A percentile compares a stretch with the other conserved stretches of the same genome.
Conservation (phyloP, 2,888 invertebrate species). For the Antheraea yamamai region DNA sequence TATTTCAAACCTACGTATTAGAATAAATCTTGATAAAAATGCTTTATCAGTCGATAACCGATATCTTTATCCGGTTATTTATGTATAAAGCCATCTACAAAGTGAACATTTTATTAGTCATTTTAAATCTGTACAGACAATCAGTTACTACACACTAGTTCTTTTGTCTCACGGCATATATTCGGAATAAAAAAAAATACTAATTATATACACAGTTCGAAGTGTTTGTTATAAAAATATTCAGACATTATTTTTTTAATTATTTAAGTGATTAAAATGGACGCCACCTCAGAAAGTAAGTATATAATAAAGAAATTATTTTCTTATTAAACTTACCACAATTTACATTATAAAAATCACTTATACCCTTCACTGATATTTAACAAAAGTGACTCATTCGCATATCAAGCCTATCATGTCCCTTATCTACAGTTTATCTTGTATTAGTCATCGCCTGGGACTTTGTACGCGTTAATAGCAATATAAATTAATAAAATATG, state of each 20-base stretch:
- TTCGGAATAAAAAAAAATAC: neutral
- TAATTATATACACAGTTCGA: neutral
- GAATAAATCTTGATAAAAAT: slow-evolving; percentile 7
- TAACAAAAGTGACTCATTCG: neutral
- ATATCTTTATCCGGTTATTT: slow-evolving; percentile 6
- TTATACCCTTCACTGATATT: neutral
- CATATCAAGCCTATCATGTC: neutral
- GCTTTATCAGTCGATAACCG: neutral
- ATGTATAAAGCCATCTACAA: neutral
- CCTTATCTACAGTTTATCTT: neutral
- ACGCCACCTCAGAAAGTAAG: neutral
- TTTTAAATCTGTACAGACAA: neutral
- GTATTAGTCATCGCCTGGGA: neutral
- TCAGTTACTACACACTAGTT: neutral
- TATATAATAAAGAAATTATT: neutral
- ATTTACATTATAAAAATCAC: no score
- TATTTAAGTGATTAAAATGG: neutral
- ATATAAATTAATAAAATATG: neutral
- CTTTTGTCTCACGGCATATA: neutral
- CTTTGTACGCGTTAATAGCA: neutral
- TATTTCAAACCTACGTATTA: neutral
- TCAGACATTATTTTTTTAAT: neutral
- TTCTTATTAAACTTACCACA: neutral
- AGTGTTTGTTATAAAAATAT: neutral
- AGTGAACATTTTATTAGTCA: neutral